Conservation (phyloP, 2,888 invertebrate genomes). For the Platypus cylindrus region DNA sequence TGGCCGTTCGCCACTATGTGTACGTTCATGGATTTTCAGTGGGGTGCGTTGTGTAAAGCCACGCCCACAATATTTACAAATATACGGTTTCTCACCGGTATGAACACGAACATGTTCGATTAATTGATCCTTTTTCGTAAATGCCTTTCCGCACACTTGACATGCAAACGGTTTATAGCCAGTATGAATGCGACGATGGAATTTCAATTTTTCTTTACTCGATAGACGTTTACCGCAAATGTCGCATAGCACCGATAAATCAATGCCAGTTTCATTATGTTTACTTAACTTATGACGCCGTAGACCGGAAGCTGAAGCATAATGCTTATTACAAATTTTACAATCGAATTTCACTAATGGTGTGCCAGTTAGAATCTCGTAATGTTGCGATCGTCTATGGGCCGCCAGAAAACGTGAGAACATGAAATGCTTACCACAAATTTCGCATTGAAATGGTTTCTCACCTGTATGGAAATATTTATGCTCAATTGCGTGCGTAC, state of each 20-base stretch:
- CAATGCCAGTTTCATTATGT: slow-evolving; percentile 31
- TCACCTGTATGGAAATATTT: slow-evolving; percentile 30
- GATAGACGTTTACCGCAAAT: slow-evolving; percentile 31
- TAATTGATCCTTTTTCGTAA: slow-evolving; percentile 35
- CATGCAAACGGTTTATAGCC: slow-evolving; percentile 38
- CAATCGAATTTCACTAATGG: slow-evolving; percentile 34
- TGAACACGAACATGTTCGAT: slow-evolving; percentile 26
- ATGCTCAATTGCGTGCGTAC: slow-evolving; percentile 27
- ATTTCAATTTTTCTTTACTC: slow-evolving; percentile 30
- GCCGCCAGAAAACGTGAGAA: slow-evolving; percentile 38
- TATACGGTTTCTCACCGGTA: slow-evolving; percentile 31
- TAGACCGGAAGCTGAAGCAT: slow-evolving; percentile 30
- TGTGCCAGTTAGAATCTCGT: slow-evolving; percentile 31
- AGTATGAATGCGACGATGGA: slow-evolving; percentile 30
- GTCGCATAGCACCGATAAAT: slow-evolving; percentile 36
- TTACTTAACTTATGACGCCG: slow-evolving; percentile 33
- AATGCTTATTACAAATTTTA: slow-evolving; percentile 37
- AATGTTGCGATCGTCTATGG: slow-evolving; percentile 38
- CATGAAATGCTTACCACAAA: slow-evolving; percentile 41
- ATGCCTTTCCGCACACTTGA: slow-evolving; percentile 38
- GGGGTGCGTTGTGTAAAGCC: slow-evolving; percentile 43
- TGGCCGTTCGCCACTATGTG: slow-evolving; percentile 31
- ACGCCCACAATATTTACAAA: slow-evolving; percentile 28
- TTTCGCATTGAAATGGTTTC: slow-evolving; percentile 41
- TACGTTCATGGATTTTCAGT: slow-evolving; percentile 46